Base-by-base conservation (phyloP, 2,888 invertebrate species). In the Cybosia mesomella region DNA sequence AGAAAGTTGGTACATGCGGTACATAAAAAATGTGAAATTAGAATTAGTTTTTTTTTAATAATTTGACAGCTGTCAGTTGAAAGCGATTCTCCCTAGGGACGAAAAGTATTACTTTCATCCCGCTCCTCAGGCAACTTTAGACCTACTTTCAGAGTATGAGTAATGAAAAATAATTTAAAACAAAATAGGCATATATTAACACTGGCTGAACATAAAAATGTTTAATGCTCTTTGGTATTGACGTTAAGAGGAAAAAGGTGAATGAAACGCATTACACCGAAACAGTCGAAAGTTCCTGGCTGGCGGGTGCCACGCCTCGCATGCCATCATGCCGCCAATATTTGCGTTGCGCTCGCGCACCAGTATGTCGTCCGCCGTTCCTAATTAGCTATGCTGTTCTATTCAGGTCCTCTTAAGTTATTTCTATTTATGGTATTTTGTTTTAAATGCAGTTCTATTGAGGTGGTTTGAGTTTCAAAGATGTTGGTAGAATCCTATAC, bases 271-370 rank as follows among this genome's bases (percentile, higher is more conserved):
- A 68, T 77, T 75, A 74, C 70, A 77, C 77, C 80, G 77, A 84
- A 83, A 81, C 76, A 76, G 75, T 80, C 76, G 83, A 84, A 84
- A 84, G 80, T 73, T 71, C 68, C 67, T 73, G 72, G 74, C 78
- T 73, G 72, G 68, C 67, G 73, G 72, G 74, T 79, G 64, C 60
- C 66, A 58, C 70, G 58, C 67, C 70, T 67, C 67, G 58, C 62
- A 39, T 59, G 70, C 55, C 49, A 58, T 58, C 66, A 69, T 74
- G 62, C 71, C 68, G 74, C 21, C 67, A 76, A 71, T 82, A 72
- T 71, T 66, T 77, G 72, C 62, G 70, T 64, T 77, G 73, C 64
- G 70, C 70, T 21, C 72, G 76, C 75, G 72, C 73, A 78, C 70
- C 82, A 76, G 70, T 76, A 76, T 72, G 71, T 74, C 76, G 71